phyloP scores from a whole-genome alignment of 1,140 invertebrate genomes.

The Rhagoletis zephyria region DNA sequence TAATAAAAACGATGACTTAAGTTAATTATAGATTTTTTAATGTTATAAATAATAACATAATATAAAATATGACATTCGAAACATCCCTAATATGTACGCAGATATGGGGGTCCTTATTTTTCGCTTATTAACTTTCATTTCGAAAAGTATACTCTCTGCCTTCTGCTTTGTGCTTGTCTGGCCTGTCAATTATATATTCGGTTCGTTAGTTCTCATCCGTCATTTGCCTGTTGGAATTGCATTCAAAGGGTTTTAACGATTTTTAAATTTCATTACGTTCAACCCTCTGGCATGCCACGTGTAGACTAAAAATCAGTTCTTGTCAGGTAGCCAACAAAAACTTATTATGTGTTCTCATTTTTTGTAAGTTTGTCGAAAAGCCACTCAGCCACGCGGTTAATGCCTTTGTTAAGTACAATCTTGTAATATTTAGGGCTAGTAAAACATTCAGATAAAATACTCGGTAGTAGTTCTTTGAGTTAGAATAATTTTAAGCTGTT shows the following conservation, averaged over 20 bases:
- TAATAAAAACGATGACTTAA: too few species aligned
- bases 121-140: neutral
- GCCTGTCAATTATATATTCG: neutral
- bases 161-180: neutral
- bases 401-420: neutral
- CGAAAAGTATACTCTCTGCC: neutral
- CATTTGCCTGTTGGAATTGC: conserved; percentile 13
- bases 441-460: too few species aligned
- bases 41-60: neutral
- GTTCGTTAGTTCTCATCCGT: neutral
- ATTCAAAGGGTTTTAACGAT: neutral
- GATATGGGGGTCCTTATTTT: neutral
- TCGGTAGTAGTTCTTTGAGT: neutral
- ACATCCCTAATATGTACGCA: too few species aligned
- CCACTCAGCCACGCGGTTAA: neutral
- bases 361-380: neutral
- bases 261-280: neutral
- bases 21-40: too few species aligned
- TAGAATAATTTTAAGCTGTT: neutral
- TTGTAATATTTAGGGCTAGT: too few species aligned
- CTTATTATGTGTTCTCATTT: neutral
- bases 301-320: neutral
- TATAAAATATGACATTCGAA: too few species aligned
- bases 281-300: neutral
- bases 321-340: conserved; percentile 27